These are phyloP conservation scores for Lasioglossum leucozonium DNA, from an alignment of 2,888 invertebrate species.

Conservation along the genomic window DNA sequence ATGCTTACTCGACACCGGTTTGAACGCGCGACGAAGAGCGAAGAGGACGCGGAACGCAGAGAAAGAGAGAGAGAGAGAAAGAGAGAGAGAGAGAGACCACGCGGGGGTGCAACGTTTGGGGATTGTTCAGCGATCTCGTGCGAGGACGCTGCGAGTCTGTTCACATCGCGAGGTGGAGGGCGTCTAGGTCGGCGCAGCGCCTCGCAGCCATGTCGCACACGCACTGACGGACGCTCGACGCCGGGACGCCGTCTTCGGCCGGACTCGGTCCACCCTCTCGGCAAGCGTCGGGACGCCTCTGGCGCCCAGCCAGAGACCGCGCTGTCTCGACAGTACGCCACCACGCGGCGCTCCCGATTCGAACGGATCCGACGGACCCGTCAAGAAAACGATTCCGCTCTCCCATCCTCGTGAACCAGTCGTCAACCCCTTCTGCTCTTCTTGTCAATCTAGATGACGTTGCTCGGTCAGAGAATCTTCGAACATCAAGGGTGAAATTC, in stretches of 20 bases:
- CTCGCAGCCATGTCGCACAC: slow-evolving; percentile 84
- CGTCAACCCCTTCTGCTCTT: not conserved
- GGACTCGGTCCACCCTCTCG: slow-evolving; percentile 83
- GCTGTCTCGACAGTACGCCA: slow-evolving; percentile 54
- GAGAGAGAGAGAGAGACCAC: not conserved
- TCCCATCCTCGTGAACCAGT: not conserved
- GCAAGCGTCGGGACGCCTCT: slow-evolving; percentile 81
- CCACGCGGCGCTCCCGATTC: slow-evolving; percentile 56
- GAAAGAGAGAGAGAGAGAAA: not conserved
- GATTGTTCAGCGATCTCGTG: slow-evolving; percentile 44
- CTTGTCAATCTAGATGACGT: not conserved
- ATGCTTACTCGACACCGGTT: not conserved
- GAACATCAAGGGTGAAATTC: not conserved
- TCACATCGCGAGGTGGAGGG: slow-evolving; percentile 78
- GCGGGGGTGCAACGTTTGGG: slow-evolving; percentile 6
- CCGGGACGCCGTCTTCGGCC: slow-evolving; percentile 84
- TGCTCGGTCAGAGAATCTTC: not conserved
- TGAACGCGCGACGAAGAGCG: not conserved
- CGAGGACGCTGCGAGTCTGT: slow-evolving; percentile 62
- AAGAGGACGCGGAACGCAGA: not conserved
- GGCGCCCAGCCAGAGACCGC: slow-evolving; percentile 75
- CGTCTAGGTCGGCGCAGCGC: slow-evolving; percentile 82
- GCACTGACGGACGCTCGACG: slow-evolving; percentile 84
- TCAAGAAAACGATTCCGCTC: not conserved
- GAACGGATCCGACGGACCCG: not conserved